A percentile compares a stretch with the other conserved stretches of the same genome.
Conservation (phyloP, 2,888 invertebrate genomes). For the Stegophylla sp. region DNA sequence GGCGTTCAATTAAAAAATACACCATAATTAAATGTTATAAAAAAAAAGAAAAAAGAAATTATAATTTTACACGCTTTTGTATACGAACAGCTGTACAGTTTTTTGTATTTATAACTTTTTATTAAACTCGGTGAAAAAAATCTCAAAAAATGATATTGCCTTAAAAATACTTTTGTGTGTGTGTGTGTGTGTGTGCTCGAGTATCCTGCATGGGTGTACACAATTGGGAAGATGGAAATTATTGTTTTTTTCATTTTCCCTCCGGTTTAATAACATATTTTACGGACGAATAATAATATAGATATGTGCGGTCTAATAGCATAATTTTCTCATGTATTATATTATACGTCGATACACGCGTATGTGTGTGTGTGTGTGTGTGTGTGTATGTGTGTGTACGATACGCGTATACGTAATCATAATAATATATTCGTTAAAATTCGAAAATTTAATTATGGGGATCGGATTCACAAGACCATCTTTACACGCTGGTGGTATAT, state of each 20-base stretch:
- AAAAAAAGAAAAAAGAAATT: too few species aligned
- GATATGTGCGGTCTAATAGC: not conserved
- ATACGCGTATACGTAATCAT: not conserved
- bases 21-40: too few species aligned
- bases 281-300: slow-evolving; percentile 26
- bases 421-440: slow-evolving; percentile 7
- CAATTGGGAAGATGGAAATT: not conserved
- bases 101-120: too few species aligned
- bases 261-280: slow-evolving; percentile 25
- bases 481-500: not conserved
- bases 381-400: not conserved
- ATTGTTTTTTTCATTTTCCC: slow-evolving; percentile 18
- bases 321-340: not conserved
- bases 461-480: slow-evolving; percentile 32
- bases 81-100: too few species aligned
- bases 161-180: too few species aligned
- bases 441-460: slow-evolving; percentile 44
- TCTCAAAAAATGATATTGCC: too few species aligned
- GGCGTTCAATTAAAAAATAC: too few species aligned
- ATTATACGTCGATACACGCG: slow-evolving; percentile 10
- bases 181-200: not conserved
- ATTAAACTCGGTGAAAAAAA: too few species aligned
- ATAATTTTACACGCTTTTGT: too few species aligned
- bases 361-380: not conserved
- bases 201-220: not conserved